Evolutionary conservation across 2,113 vertebrate genomes (phyloP), one percentile per base, ranked within the genome.

Genomic region (Microtus pennsylvanicus): DNA sequence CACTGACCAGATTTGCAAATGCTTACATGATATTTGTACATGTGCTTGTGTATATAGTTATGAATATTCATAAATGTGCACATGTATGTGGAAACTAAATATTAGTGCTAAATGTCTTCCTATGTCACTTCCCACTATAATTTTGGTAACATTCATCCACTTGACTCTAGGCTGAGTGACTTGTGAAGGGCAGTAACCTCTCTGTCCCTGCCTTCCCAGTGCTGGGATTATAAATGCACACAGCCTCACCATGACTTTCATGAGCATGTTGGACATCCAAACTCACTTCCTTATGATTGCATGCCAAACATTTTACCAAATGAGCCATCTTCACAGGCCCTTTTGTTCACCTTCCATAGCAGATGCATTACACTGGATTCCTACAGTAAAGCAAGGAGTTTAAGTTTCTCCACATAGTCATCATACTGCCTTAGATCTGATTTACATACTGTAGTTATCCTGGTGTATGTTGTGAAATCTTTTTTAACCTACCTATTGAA

Each of bases 51-150:
- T 80, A 35, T 7, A 0, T 72, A 14, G n/a, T 7, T 87, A 3
- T 72, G 3, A 9, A 35, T n/a, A 13, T 52, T n/a, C 7, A 52
- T n/a, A n/a, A n/a, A 10, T 16, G 0, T 13, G 7, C 21, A 5
- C 26, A 16, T 45, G 1, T 65, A 30, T 85, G 16, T 45, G 9
- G 16, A 33, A 86, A 42, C 8, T 22, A 45, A 30, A 86, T 38
- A 19, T 63, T 1, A 85, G 7, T 45, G 38, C 3, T 30, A 3
- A 63, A 17, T 85, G 13, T 65, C 17, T 30, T 52, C 14, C 10
- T 33, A n/a, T 85, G 38, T 30, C 28, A 47, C 19, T 65, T 65
- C 22, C 3, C 22, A 1, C 33, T 24, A 1, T 58, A 0, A 58
- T 58, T 58, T 52, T 35, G 28, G 7, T 55, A 35, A n/a, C 19